These are phyloP conservation scores for Rotaria socialis DNA, from an alignment of 2,888 invertebrate genomes.

Conservation along the genomic window DNA sequence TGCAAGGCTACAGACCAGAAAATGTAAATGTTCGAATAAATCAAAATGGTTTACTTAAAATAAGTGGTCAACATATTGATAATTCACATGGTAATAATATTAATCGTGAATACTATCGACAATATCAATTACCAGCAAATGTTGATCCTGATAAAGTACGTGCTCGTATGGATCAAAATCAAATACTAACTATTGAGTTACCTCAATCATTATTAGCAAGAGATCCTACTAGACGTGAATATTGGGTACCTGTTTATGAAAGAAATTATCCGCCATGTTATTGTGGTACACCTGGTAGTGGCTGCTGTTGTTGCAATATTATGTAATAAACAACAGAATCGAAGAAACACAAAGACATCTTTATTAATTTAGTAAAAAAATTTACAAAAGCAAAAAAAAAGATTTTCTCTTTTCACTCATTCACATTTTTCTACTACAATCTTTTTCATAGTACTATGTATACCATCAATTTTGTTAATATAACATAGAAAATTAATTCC, in stretches of 20 bases:
- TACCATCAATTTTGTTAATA: not conserved
- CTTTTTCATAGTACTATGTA: not conserved
- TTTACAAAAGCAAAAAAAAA: not conserved
- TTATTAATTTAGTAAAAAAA: not conserved
- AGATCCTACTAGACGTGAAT: not conserved
- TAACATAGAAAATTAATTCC: constrained; percentile 5
- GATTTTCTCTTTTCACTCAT: not conserved
- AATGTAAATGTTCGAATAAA: not conserved
- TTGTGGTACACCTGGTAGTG: not conserved
- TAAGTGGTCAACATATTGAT: not conserved
- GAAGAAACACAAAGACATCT: not conserved
- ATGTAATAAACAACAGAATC: not conserved
- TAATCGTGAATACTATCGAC: constrained; percentile 34
- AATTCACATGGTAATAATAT: constrained; percentile 14
- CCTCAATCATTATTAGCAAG: not conserved
- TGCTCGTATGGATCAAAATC: constrained; percentile 21
- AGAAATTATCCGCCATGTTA: not conserved
- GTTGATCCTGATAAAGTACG: not conserved
- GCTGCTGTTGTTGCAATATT: not conserved
- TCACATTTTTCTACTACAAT: not conserved
- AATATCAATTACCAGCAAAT: constrained; percentile 17
- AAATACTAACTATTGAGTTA: constrained; percentile 15
- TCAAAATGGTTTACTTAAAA: constrained; percentile 14
- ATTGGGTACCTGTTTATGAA: not conserved
- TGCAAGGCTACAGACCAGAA: constrained; percentile 8